These are phyloP conservation scores for Tholera decimalis DNA, from an alignment of 2,888 invertebrate genomes.

Conservation along the genomic window DNA sequence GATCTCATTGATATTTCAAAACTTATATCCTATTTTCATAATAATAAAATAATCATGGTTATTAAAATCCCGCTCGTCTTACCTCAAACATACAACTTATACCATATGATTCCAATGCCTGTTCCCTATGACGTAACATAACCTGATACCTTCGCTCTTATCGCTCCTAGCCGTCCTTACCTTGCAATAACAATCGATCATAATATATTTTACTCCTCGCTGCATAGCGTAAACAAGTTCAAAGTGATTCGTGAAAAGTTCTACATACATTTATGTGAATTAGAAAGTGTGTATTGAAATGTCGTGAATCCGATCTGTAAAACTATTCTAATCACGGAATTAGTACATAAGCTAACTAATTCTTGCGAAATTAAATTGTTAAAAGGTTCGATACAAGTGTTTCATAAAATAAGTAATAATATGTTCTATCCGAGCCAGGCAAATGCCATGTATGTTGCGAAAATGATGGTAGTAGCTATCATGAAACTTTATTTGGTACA, in stretches of 20 bases:
- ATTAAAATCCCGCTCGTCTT: not conserved
- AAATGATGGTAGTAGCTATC: not conserved
- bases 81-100: not conserved
- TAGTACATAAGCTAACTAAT: too few species aligned
- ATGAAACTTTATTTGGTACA: not conserved
- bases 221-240: not conserved
- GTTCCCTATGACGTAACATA: not conserved
- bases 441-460: not conserved
- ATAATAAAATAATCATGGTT: not conserved
- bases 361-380: not conserved
- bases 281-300: too few species aligned
- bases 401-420: not conserved
- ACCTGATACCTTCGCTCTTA: not conserved
- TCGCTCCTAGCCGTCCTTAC: not conserved
- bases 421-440: not conserved
- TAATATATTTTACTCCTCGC: too few species aligned
- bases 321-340: too few species aligned
- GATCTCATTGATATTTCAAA: not conserved
- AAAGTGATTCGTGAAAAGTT: too few species aligned
- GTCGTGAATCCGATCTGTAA: too few species aligned
- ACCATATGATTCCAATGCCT: not conserved
- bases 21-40: not conserved
- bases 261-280: too few species aligned
- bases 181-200: constrained; percentile 1
- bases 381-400: not conserved